Evolutionary conservation across 2,797 vertebrate species (phyloP), one percentile per base, ranked within the genome.

Genomic region (Sebastes variabilis): DNA sequence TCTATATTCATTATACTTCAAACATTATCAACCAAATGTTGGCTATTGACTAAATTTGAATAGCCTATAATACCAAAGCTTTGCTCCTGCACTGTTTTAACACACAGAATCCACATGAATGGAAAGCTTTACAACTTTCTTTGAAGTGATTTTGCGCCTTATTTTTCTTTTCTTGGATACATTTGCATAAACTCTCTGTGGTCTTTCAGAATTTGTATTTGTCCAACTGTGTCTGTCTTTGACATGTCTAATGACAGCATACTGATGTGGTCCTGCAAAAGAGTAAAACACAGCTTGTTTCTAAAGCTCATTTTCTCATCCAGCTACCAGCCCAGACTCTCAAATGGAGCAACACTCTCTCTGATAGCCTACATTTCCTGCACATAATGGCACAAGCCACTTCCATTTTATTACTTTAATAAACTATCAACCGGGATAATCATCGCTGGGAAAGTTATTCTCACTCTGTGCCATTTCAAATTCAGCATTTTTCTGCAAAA

Each of bases 391-490:
- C 32, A 42, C 25, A 77, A 52, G 36, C 69, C 34, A 14, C 54
- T 75, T 82, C 58, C 16, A 34, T 74, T 84, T 22, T 72, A 3
- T 60, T n/a, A 8, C 25, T 77, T 32, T 77, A 76, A 62, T 71
- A 58, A 77, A 79, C 29, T 61, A 27, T 70, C 36, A 69, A 74
- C 18, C 1, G 14, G 59, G 8, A 42, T 56, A 61, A 75, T 82
- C 36, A 59, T 83, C 52, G 73, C 24, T 54, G 42, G 46, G 49
- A 77, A 80, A 77, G 58, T 67, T 65, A 64, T 65, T 82, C 52
- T 60, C 66, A 67, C 20, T 72, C 25, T 25, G 25, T 71, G 64
- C 60, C 52, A 66, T 82, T 76, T 66, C 36, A 59, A 75, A 29
- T 79, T 36, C n/a, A 74, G n/a, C 6, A 2, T 77, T 61, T 75